Conservation (phyloP, 2,113 vertebrate species). For the Halcyon malimbica region DNA sequence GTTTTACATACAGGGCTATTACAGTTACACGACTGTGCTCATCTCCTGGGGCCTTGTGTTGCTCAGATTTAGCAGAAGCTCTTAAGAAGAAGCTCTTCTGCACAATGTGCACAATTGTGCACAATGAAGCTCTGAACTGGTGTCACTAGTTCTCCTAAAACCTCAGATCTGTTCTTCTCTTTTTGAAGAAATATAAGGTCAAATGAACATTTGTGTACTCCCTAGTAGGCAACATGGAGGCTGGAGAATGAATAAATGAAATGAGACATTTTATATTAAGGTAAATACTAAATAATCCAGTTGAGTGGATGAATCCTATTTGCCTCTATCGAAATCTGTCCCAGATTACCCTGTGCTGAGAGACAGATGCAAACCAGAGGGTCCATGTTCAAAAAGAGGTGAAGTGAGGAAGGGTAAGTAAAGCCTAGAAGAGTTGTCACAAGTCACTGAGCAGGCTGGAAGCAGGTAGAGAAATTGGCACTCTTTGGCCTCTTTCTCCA, state of each 20-base stretch:
- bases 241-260: not conserved
- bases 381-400: not conserved
- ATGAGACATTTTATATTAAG: not conserved
- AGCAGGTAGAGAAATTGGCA: not conserved
- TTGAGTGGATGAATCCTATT: not conserved
- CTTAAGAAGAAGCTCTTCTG: no score
- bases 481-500: not conserved
- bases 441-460: not conserved
- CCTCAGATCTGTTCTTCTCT: not conserved
- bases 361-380: not conserved
- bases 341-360: not conserved
- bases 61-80: not conserved
- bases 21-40: not conserved
- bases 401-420: not conserved
- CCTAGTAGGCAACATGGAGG: not conserved
- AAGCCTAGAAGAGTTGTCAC: not conserved
- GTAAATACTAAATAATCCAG: not conserved
- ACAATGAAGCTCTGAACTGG: not conserved
- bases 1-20: not conserved
- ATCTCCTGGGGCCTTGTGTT: accelerated
- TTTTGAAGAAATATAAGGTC: not conserved
- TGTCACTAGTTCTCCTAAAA: not conserved
- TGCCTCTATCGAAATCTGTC: not conserved
- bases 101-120: not conserved
- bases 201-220: not conserved